Percentiles rank a stretch among this genome's conserved stretches.
phyloP scores from a whole-genome alignment of 2,797 vertebrate species.

The Rhinoraja longicauda region DNA sequence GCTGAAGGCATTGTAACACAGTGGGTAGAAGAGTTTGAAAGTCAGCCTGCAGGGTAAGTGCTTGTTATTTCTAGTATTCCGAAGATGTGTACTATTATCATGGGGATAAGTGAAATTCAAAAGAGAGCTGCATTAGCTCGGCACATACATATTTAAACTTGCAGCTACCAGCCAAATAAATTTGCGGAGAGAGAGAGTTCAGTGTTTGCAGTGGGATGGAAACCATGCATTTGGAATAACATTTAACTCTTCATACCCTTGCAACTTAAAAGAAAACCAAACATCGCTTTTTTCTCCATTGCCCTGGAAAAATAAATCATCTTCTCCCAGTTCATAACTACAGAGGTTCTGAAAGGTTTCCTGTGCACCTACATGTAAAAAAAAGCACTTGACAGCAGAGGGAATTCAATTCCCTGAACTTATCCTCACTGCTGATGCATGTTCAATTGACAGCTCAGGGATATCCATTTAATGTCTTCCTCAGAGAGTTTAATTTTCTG shows the following conservation, averaged over 20 bases:
- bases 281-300: not conserved
- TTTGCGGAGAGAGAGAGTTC: constrained; percentile 32
- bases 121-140: constrained; percentile 36
- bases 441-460: constrained; percentile 6
- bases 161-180: constrained; percentile 39
- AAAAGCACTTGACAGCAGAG: constrained; percentile 13
- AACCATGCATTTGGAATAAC: not conserved
- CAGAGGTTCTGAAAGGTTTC: not conserved
- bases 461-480: not conserved
- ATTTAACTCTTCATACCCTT: not conserved
- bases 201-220: not conserved
- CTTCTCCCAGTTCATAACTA: not conserved
- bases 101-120: not conserved
- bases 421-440: not conserved
- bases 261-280: not conserved
- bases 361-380: not conserved
- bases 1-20: constrained; percentile 82
- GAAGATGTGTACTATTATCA: not conserved
- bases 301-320: not conserved
- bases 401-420: constrained; percentile 20
- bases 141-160: constrained; percentile 43
- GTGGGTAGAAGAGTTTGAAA: constrained; percentile 97
- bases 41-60: constrained; percentile 79
- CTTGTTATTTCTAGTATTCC: not conserved
- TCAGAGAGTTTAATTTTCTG: not conserved